Evolutionary conservation across 2,113 vertebrate species (phyloP), one percentile per base, ranked within the genome.

Genomic region (Phrynosoma platyrhinos): DNA sequence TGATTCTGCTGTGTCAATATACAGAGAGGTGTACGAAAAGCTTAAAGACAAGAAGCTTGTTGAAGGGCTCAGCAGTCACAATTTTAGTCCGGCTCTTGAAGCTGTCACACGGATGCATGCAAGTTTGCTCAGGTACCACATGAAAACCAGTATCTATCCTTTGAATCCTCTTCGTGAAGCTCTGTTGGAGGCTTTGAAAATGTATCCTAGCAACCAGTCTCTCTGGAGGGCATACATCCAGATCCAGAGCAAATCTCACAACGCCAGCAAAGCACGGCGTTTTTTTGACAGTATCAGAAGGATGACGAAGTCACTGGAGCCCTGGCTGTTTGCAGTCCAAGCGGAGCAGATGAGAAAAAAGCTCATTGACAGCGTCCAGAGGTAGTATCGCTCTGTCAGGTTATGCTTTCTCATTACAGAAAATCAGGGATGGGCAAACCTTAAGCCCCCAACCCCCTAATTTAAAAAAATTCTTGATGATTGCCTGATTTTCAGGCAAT

Each of bases 301-400:
- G 95, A 95, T 93, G 87, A 71, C 93, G 42, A 62, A 90, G 21
- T 95, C 94, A 14, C 90, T 99, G 90, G 96, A 98, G 92, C 99
- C 99, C 0, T 97, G 96, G 95, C 92, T 99, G 81, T 99, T 99
- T 84, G 98, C 98, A 9, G 97, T 99, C 83, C 97, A 97, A 84
- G 97, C 98, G 13, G 99, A 99, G 96, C 97, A 97, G 92, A 96
- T 96, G 93, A 98, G 98, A 91, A 99, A 98, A 93, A 97, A 96
- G 62, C 96, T 98, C 83, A 96, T 97, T 76, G 98, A 99, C 16
- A 93, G 94, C 23, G 97, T 98, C 75, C 98, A 97, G 92, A 98
- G 98, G 99, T 99, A 96, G 94, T 80, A 25, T 1, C 58, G 0
- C 62, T 79, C 0, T 40, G 83, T 20, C 8, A 12, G 8, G 3